phyloP scores from a whole-genome alignment of 2,797 vertebrate species.

The Percopsis omiscomaycus region DNA sequence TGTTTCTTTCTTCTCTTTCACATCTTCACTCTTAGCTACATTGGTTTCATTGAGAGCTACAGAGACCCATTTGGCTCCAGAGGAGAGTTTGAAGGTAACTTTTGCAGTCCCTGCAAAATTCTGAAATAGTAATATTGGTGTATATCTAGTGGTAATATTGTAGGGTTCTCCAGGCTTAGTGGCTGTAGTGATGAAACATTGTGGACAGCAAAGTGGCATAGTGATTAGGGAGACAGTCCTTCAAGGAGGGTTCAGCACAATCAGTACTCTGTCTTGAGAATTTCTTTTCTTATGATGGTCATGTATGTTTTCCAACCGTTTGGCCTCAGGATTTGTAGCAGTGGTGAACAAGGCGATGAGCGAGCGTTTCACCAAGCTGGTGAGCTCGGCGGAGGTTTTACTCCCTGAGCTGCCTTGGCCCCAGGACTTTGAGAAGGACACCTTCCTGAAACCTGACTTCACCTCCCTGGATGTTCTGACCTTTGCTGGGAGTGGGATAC shows the following conservation, averaged over 20 bases:
- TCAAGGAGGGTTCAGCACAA: neutral
- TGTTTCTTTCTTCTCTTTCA: neutral
- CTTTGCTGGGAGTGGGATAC: slow-evolving; percentile 90
- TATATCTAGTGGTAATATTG: neutral
- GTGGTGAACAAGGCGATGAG: slow-evolving; percentile 94
- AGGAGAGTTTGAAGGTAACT: slow-evolving; percentile 92
- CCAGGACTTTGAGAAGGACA: slow-evolving; percentile 86
- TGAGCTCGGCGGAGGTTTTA: slow-evolving; percentile 83
- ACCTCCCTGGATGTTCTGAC: slow-evolving; percentile 92
- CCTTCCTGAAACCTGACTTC: slow-evolving; percentile 90
- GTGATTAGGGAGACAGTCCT: neutral
- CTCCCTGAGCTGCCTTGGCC: slow-evolving; percentile 91
- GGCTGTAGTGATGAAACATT: neutral
- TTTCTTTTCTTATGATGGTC: too few relatives aligned
- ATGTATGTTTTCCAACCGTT: neutral
- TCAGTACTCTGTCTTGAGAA: too few relatives aligned
- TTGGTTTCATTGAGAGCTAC: slow-evolving; percentile 95
- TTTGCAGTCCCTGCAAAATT: neutral
- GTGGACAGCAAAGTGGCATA: neutral
- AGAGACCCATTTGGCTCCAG: slow-evolving; percentile 92
- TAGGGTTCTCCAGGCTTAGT: too few relatives aligned
- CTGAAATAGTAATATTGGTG: neutral
- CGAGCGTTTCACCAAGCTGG: slow-evolving; percentile 85
- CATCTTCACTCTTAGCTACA: slow-evolving; percentile 77
- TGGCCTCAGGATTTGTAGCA: slow-evolving; percentile 84